Evolutionary conservation across 2,113 vertebrate genomes (phyloP).

Genomic region (Silurus glanis): DNA sequence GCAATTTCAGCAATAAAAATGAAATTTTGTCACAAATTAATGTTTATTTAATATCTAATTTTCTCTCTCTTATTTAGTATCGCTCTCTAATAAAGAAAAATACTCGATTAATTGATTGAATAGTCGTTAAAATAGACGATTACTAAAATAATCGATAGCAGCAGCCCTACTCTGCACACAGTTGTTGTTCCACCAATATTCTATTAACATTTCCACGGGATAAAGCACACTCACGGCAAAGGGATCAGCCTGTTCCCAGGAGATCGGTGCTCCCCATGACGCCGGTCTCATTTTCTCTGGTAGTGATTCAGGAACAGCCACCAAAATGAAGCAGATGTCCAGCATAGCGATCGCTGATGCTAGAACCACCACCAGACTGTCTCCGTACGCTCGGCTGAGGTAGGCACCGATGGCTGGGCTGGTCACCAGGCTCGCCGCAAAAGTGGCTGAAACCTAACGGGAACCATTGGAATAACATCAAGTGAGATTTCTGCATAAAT

Average conservation of each 20-base stretch:
- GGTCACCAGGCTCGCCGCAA: conserved; percentile 83
- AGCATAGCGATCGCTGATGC: conserved; percentile 83
- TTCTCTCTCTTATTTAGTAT: too few relatives aligned
- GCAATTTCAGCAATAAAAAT: too few relatives aligned
- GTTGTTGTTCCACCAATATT: not conserved
- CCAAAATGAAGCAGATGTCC: conserved; percentile 86
- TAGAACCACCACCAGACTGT: conserved; percentile 84
- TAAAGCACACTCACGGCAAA: conserved; percentile 77
- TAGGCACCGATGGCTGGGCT: conserved; percentile 88
- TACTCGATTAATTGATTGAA: too few relatives aligned
- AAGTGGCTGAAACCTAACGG: conserved; percentile 82
- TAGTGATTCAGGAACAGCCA: conserved; percentile 83
- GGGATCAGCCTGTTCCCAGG: conserved; percentile 88
- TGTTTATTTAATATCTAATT: too few relatives aligned
- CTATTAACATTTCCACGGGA: too few relatives aligned
- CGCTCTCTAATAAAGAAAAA: too few relatives aligned
- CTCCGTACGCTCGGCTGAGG: conserved; percentile 80
- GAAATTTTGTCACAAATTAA: too few relatives aligned
- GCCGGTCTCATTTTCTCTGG: conserved; percentile 88
- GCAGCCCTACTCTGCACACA: not conserved
- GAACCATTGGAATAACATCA: not conserved
- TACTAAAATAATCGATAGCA: too few relatives aligned
- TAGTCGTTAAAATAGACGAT: too few relatives aligned
- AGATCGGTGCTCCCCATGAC: conserved; percentile 86
- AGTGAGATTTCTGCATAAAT: not conserved